Conservation (phyloP, 2,113 vertebrate genomes). For the Perccottus glenii region DNA sequence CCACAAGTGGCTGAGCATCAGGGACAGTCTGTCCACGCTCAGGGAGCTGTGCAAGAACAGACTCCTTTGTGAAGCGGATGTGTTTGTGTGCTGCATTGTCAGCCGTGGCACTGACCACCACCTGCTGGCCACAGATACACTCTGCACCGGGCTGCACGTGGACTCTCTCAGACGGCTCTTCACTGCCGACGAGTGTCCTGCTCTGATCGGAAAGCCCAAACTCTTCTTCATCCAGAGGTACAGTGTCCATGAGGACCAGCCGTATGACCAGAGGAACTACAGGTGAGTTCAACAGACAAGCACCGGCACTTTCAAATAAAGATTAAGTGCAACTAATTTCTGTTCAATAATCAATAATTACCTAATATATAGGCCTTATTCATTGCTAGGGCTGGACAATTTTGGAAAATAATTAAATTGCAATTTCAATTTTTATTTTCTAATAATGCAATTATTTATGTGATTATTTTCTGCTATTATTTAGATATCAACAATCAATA, state of each 20-base stretch:
- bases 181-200: conserved; percentile 77
- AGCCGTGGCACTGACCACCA: conserved; percentile 79
- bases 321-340: no score
- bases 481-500: no score
- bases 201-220: conserved; percentile 88
- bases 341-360: no score
- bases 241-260: conserved; percentile 29
- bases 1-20: conserved; percentile 59
- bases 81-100: conserved; percentile 87
- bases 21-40: conserved; percentile 52
- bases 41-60: conserved; percentile 44
- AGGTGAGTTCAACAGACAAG: not conserved
- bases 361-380: no score
- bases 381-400: no score
- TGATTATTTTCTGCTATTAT: no score
- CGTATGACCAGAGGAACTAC: not conserved
- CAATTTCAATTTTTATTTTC: no score
- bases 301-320: no score
- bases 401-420: no score
- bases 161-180: conserved; percentile 81
- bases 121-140: conserved; percentile 81
- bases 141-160: conserved; percentile 65
- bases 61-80: conserved; percentile 71
- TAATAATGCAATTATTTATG: no score
- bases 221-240: conserved; percentile 95